These are phyloP conservation scores for Myotis lucifugus DNA, from an alignment of 2,113 vertebrate genomes.

Conservation along the genomic window DNA sequence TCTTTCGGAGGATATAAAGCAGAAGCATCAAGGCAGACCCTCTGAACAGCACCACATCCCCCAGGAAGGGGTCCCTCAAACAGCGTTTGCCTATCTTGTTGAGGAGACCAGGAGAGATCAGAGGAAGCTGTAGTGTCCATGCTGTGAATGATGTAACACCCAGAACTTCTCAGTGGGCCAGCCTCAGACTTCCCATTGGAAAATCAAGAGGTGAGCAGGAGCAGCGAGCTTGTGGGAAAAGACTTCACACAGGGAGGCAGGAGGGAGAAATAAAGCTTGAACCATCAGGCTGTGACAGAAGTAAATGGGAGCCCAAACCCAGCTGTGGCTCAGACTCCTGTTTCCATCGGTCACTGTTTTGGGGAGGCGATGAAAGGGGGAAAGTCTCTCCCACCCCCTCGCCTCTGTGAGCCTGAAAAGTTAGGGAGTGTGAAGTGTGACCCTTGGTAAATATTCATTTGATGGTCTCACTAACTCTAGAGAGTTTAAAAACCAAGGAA, in stretches of 20 bases:
- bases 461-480: not conserved
- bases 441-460: not conserved
- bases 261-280: not conserved
- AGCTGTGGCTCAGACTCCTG: not conserved
- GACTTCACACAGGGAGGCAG: not conserved
- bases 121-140: not conserved
- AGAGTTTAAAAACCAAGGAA: not conserved
- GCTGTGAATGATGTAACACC: not conserved
- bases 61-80: not conserved
- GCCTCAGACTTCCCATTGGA: not conserved
- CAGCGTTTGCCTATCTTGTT: not conserved
- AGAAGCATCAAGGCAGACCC: not conserved
- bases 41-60: not conserved
- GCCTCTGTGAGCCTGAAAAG: not conserved
- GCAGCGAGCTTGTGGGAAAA: not conserved
- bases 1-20: not conserved
- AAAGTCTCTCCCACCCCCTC: not conserved
- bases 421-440: not conserved
- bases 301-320: not conserved
- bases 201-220: not conserved
- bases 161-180: not conserved
- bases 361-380: not conserved
- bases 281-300: not conserved
- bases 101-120: fast-evolving
- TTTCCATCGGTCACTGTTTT: not conserved